Percentiles rank a stretch among this genome's conserved stretches.
These are phyloP conservation scores for Drosophila sp. DNA, from an alignment of 1,140 invertebrate species.

Conservation along the genomic window DNA sequence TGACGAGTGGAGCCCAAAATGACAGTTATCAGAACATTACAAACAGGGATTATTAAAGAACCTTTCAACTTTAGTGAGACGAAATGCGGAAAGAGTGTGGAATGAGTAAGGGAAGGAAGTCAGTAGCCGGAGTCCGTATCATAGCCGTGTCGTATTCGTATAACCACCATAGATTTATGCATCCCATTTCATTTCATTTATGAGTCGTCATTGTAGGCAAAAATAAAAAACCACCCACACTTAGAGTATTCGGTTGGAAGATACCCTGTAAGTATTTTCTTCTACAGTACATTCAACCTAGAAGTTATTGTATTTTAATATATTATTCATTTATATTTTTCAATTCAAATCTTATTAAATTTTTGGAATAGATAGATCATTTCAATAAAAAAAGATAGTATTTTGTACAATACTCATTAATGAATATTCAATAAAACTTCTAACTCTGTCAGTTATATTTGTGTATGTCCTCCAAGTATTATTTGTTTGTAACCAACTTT, in stretches of 20 bases:
- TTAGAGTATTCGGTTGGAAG: slow-evolving; percentile 12
- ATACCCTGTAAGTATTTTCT: slow-evolving; percentile 1
- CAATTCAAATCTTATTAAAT: too few species aligned
- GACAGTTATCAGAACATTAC: slow-evolving; percentile 57
- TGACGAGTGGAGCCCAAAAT: slow-evolving; percentile 24
- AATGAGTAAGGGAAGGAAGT: background rate
- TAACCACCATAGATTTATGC: slow-evolving; percentile 39
- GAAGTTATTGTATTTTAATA: too few species aligned
- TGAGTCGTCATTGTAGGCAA: slow-evolving; percentile 70
- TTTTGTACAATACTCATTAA: too few species aligned
- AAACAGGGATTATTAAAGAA: slow-evolving; percentile 68
- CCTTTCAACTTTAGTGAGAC: slow-evolving; percentile 45
- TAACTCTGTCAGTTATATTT: too few species aligned
- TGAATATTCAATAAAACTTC: too few species aligned
- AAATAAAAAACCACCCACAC: slow-evolving; percentile 37
- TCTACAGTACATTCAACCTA: too few species aligned
- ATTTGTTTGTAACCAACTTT: too few species aligned
- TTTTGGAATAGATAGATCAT: too few species aligned
- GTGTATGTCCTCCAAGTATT: too few species aligned
- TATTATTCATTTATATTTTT: too few species aligned
- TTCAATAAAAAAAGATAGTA: too few species aligned
- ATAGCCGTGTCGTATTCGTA: slow-evolving; percentile 19
- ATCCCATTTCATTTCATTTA: slow-evolving; percentile 64
- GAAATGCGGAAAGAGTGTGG: background rate
- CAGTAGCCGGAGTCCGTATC: background rate